Conservation (phyloP, 2,888 invertebrate genomes). For the Ichneumoninae sp. region DNA sequence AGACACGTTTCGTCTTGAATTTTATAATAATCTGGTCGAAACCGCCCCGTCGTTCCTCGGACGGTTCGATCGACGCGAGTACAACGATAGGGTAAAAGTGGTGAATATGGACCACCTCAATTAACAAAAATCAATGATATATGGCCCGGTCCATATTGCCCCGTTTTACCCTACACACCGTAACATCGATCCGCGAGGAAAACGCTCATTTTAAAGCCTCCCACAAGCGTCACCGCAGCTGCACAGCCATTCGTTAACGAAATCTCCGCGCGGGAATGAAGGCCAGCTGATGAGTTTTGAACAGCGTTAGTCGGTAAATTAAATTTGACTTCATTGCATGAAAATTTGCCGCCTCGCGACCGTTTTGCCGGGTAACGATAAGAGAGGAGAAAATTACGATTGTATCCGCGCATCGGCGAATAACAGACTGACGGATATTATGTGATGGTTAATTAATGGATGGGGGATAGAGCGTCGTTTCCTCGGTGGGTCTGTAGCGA, state of each 20-base stretch:
- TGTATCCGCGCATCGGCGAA: neutral
- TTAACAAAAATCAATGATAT: too few relatives aligned
- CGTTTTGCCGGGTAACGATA: too few relatives aligned
- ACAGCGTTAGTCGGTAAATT: neutral
- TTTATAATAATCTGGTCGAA: conserved; percentile 68
- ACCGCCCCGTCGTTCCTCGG: neutral
- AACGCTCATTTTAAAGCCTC: neutral
- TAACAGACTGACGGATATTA: neutral
- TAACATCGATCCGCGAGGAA: neutral
- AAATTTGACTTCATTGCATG: neutral
- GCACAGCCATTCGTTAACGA: neutral
- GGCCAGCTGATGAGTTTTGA: neutral
- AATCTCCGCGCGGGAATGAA: neutral
- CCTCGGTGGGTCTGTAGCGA: conserved; percentile 32
- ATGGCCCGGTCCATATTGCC: too few relatives aligned
- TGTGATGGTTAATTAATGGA: conserved; percentile 6
- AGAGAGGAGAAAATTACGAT: conserved; percentile 17
- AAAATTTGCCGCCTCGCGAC: neutral
- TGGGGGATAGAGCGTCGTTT: neutral
- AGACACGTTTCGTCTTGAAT: conserved; percentile 72
- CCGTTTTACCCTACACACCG: neutral
- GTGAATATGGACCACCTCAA: too few relatives aligned
- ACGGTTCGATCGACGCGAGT: neutral
- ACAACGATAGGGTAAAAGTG: too few relatives aligned
- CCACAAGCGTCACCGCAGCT: neutral